These are phyloP conservation scores for Dynastes maya DNA, from an alignment of 2,888 invertebrate genomes.

Conservation along the genomic window DNA sequence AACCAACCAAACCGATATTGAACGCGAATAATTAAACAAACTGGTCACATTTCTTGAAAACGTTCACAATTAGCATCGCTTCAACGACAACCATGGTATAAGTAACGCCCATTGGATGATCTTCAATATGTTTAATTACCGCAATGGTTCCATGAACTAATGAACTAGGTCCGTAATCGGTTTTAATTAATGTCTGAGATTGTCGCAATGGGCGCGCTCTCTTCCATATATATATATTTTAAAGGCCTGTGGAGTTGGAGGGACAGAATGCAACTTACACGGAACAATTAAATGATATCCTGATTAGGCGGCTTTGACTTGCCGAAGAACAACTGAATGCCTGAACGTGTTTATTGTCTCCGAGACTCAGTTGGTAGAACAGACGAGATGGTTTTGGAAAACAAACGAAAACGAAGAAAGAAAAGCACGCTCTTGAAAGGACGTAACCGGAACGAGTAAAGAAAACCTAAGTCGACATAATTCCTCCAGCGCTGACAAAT, in stretches of 20 bases:
- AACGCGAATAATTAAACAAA: conserved; percentile 51
- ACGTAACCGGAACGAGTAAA: conserved; percentile 24
- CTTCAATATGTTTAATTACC: conserved; percentile 51
- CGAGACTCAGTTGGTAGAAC: conserved; percentile 41
- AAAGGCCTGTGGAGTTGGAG: conserved; percentile 44
- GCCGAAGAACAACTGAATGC: conserved; percentile 54
- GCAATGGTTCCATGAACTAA: conserved; percentile 62
- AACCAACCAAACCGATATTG: conserved; percentile 26
- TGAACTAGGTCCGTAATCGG: conserved; percentile 60
- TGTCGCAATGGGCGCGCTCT: conserved; percentile 62
- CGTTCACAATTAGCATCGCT: conserved; percentile 47
- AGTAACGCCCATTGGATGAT: conserved; percentile 49
- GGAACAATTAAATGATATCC: conserved; percentile 61
- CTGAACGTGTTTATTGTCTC: conserved; percentile 56
- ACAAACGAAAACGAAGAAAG: conserved; percentile 43
- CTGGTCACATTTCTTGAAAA: conserved; percentile 50
- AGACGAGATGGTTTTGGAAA: conserved; percentile 45
- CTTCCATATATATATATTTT: conserved; percentile 56
- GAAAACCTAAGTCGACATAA: conserved; percentile 33
- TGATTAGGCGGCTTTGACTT: conserved; percentile 60
- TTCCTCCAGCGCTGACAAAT: conserved; percentile 43
- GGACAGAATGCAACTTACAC: conserved; percentile 54
- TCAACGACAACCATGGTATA: conserved; percentile 38
- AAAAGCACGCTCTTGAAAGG: conserved; percentile 35
- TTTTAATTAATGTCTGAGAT: conserved; percentile 63